Evolutionary conservation across 2,888 invertebrate genomes (phyloP).

Genomic region (Orgyia antiqua): DNA sequence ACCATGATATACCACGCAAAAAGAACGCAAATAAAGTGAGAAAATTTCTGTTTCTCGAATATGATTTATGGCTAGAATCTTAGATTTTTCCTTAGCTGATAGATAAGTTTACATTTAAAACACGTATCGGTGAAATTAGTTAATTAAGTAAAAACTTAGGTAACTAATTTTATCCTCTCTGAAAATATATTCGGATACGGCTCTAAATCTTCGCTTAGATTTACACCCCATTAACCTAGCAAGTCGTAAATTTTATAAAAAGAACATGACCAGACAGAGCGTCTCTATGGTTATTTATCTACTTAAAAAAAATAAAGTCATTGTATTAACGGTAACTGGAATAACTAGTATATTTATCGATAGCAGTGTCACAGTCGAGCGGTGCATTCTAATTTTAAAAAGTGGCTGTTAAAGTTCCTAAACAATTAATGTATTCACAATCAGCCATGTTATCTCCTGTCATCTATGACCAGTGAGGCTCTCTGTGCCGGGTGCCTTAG

Average conservation of each 20-base stretch:
- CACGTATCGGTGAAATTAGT: too few relatives aligned
- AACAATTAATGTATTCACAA: conserved; percentile 39
- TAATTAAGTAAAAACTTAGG: too few relatives aligned
- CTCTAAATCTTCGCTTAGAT: not conserved
- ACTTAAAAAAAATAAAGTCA: conserved; percentile 1
- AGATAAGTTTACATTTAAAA: too few relatives aligned
- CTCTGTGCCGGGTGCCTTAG: conserved; percentile 31
- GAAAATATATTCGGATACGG: too few relatives aligned
- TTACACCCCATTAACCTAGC: not conserved
- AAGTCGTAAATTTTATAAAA: not conserved
- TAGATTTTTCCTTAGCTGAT: too few relatives aligned
- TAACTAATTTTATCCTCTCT: too few relatives aligned
- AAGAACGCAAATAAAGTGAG: too few relatives aligned
- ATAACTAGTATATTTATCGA: not conserved
- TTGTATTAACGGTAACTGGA: not conserved
- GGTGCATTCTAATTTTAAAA: conserved; percentile 9
- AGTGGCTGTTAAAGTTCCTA: conserved; percentile 17
- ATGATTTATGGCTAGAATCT: too few relatives aligned
- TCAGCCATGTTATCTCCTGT: conserved; percentile 53
- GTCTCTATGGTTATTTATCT: not conserved
- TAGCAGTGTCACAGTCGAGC: conserved; percentile 5
- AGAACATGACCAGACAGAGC: not conserved
- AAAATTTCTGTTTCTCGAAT: too few relatives aligned
- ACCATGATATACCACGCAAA: too few relatives aligned
- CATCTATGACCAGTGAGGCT: conserved; percentile 50